phyloP scores from a whole-genome alignment of 2,113 vertebrate species.

The Ploceus nigricollis region DNA sequence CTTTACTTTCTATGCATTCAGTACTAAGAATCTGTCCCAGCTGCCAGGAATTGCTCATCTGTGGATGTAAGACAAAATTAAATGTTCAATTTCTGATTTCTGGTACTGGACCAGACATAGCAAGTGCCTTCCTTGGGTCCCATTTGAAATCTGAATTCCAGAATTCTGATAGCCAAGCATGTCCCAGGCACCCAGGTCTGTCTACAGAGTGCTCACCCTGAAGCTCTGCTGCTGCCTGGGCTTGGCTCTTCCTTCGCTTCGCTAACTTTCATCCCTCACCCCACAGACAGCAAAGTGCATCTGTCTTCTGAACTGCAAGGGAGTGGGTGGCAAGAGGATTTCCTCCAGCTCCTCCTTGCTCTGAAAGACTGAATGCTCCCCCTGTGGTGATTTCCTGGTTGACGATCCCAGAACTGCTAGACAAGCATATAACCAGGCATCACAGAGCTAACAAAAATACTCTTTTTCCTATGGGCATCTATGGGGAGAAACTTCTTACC shows the following conservation, averaged over 20 bases:
- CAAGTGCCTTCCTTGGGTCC: not conserved
- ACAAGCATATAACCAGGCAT: not conserved
- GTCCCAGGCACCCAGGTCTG: not conserved
- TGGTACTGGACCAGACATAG: not conserved
- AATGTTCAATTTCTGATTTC: not conserved
- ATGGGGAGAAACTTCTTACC: not conserved
- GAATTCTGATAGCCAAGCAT: not conserved
- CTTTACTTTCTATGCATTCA: not conserved
- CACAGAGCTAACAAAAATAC: not conserved
- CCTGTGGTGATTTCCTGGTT: not conserved
- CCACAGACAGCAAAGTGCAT: not conserved
- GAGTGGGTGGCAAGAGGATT: not conserved
- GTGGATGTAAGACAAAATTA: not conserved
- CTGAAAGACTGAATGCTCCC: not conserved
- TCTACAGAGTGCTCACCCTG: rapidly evolving
- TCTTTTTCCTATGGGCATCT: not conserved
- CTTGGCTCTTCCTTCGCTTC: not conserved
- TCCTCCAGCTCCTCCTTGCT: not conserved
- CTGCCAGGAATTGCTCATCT: not conserved
- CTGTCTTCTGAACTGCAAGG: not conserved
- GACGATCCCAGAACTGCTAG: not conserved
- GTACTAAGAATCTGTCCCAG: not conserved
- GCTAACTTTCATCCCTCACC: not conserved
- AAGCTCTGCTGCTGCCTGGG: not conserved
- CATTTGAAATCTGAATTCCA: not conserved